phyloP scores from a whole-genome alignment of 2,797 vertebrate species.

The Forpus xanthops region DNA sequence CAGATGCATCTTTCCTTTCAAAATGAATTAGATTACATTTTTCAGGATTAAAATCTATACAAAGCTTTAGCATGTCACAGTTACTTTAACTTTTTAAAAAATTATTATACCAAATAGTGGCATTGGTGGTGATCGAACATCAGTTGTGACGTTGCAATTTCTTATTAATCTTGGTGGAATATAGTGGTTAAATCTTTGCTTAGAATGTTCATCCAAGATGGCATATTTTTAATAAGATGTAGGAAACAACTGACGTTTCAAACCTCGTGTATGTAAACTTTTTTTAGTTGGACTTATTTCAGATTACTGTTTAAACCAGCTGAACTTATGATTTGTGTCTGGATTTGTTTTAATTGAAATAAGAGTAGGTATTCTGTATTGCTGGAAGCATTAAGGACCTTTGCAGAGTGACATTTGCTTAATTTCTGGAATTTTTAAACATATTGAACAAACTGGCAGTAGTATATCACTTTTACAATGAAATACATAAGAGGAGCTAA shows the following conservation, averaged over 20 bases:
- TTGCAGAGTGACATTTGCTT: not conserved
- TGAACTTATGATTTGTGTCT: not conserved
- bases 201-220: not conserved
- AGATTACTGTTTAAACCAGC: not conserved
- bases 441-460: not conserved
- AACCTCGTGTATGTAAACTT: not conserved
- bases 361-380: not conserved
- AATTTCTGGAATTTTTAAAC: not conserved
- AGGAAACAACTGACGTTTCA: not conserved
- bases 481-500: not conserved
- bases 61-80: not conserved
- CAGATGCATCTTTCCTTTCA: not conserved
- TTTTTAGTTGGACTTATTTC: not conserved
- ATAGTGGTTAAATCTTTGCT: not conserved
- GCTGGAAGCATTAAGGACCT: not conserved
- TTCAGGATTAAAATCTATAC: not conserved
- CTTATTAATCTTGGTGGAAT: not conserved
- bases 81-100: not conserved
- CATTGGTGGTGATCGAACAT: not conserved
- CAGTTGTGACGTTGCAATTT: not conserved
- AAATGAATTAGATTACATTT: not conserved
- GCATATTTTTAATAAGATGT: not conserved
- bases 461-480: not conserved
- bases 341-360: not conserved
- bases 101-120: not conserved